Evolutionary conservation across 2,888 invertebrate genomes (phyloP).

Genomic region (Tetanocera ferruginea): DNA sequence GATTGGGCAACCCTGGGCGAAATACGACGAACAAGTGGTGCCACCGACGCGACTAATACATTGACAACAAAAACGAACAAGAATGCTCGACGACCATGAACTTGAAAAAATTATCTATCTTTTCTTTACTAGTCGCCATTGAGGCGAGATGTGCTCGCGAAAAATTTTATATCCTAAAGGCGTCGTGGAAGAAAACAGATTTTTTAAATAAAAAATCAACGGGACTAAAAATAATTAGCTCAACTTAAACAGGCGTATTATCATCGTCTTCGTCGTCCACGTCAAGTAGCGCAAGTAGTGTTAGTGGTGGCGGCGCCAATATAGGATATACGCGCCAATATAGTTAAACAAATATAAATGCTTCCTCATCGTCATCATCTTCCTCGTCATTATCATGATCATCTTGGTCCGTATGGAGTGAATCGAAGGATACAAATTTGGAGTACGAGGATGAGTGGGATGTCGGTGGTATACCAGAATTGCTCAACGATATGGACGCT

Average conservation of each 20-base stretch:
- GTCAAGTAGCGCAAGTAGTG: conserved; percentile 42
- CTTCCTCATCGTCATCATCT: conserved; percentile 50
- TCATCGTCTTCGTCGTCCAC: conserved; percentile 34
- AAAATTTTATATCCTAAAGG: too few species aligned
- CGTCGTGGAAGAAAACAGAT: too few species aligned
- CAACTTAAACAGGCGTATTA: conserved; percentile 44
- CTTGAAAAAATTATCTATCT: too few species aligned
- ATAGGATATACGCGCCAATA: too few species aligned
- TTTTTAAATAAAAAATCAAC: conserved; percentile 46
- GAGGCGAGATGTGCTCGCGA: too few species aligned
- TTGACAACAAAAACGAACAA: too few species aligned
- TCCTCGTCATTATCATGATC: conserved; percentile 56
- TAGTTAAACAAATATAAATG: conserved; percentile 48
- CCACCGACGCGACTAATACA: too few species aligned
- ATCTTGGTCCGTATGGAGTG: conserved; percentile 59
- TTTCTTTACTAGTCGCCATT: too few species aligned
- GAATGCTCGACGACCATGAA: too few species aligned
- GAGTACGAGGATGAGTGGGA: conserved; percentile 99
- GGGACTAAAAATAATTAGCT: conserved; percentile 42
- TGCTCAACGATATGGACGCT: conserved; percentile 97
- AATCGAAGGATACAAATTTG: conserved; percentile 80
- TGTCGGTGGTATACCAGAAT: conserved; percentile 91
- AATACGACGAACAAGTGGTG: too few species aligned
- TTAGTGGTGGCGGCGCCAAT: conserved; percentile 45
- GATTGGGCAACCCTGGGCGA: too few species aligned